phyloP scores from a whole-genome alignment of 2,797 vertebrate species.

The Danio albolineatus region DNA sequence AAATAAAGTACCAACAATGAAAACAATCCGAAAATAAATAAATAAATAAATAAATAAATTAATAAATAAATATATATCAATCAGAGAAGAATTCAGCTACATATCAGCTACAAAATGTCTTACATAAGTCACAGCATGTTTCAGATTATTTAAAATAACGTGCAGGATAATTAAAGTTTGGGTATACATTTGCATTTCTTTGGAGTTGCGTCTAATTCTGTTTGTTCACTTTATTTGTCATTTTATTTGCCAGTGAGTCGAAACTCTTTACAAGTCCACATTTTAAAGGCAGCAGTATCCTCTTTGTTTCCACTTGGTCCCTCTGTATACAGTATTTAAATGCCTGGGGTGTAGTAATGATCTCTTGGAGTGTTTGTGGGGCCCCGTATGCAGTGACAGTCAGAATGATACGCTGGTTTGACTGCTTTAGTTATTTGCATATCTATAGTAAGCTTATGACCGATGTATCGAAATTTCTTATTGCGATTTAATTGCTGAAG shows the following conservation, averaged over 20 bases:
- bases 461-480: too few species aligned
- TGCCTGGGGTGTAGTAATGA: constrained; percentile 49
- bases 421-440: neutral
- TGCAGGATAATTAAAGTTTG: too few species aligned
- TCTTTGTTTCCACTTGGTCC: constrained; percentile 38
- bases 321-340: constrained; percentile 44
- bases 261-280: constrained; percentile 27
- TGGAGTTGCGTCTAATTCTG: neutral
- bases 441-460: neutral
- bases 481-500: too few species aligned
- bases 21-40: too few species aligned
- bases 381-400: constrained; percentile 12
- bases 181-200: neutral
- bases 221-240: neutral
- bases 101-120: too few species aligned
- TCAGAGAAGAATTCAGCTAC: too few species aligned
- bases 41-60: too few species aligned
- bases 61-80: too few species aligned
- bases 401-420: neutral
- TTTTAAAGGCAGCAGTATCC: constrained; percentile 31
- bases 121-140: too few species aligned
- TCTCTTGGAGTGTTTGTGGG: constrained; percentile 44
- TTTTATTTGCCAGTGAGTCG: constrained; percentile 17
- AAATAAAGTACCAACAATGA: too few species aligned
- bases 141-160: too few species aligned